These are phyloP conservation scores for Aricia agestis DNA, from an alignment of 1,140 invertebrate species.

Conservation along the genomic window DNA sequence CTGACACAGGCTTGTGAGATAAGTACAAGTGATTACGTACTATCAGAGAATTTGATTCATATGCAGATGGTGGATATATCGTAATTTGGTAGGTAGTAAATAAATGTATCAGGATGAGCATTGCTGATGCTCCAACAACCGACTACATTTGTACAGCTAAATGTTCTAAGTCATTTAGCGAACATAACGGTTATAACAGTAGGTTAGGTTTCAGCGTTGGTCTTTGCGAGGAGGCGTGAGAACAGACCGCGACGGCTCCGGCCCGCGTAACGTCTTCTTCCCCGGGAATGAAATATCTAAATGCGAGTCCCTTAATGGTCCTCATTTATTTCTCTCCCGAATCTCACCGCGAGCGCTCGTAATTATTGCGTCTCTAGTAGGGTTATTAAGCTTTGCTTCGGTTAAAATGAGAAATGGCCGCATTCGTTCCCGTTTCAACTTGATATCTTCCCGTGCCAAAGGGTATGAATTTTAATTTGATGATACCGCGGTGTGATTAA, in stretches of 20 bases:
- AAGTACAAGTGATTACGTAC: too few relatives aligned
- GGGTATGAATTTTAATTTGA: slow-evolving; percentile 66
- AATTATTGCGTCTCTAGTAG: slow-evolving; percentile 72
- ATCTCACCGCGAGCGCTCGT: slow-evolving; percentile 67
- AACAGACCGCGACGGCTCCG: slow-evolving; percentile 51
- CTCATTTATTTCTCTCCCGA: slow-evolving; percentile 70
- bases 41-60: too few relatives aligned
- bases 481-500: slow-evolving; percentile 60
- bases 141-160: too few relatives aligned
- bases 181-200: neutral
- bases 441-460: slow-evolving; percentile 58
- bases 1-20: too few relatives aligned
- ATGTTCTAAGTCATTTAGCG: too few relatives aligned
- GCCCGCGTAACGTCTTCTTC: slow-evolving; percentile 65
- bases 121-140: too few relatives aligned
- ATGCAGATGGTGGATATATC: too few relatives aligned
- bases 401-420: slow-evolving; percentile 71
- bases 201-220: slow-evolving; percentile 21
- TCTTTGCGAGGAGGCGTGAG: slow-evolving; percentile 62
- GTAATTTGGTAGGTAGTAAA: too few relatives aligned
- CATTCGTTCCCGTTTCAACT: slow-evolving; percentile 66
- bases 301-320: slow-evolving; percentile 69
- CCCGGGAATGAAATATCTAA: slow-evolving; percentile 71
- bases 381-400: slow-evolving; percentile 74
- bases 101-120: too few relatives aligned